These are phyloP conservation scores for Aurelia sp. DNA, from an alignment of 30 jellyfish, hydroid and myxozoan species.

Conservation along the genomic window DNA sequence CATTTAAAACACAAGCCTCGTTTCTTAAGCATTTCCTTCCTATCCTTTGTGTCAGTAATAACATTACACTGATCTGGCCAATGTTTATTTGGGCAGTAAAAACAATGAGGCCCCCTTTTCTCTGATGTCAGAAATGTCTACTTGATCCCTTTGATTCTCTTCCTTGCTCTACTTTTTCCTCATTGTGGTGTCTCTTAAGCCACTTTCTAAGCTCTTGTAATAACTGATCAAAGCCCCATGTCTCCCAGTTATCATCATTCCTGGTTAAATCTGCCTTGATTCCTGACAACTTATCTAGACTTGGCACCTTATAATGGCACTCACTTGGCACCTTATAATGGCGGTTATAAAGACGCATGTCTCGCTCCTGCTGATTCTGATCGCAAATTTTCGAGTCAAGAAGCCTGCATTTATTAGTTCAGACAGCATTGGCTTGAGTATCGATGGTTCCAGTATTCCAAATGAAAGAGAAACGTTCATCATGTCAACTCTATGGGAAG, in stretches of 20 bases:
- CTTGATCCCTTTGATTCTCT: slow-evolving; percentile 17
- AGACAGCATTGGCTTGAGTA: too few relatives aligned
- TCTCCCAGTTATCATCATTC: slow-evolving; percentile 56
- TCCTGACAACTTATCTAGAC: slow-evolving; percentile 34
- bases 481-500: too few relatives aligned
- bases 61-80: slow-evolving; percentile 64
- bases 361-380: too few relatives aligned
- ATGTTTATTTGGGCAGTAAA: slow-evolving; percentile 56
- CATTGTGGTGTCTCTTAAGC: slow-evolving; percentile 37
- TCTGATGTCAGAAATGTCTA: slow-evolving; percentile 23
- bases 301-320: too few relatives aligned
- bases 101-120: slow-evolving; percentile 46
- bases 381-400: too few relatives aligned
- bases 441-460: too few relatives aligned
- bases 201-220: slow-evolving; percentile 43
- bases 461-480: too few relatives aligned
- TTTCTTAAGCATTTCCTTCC: slow-evolving; percentile 40
- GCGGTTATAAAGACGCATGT: too few relatives aligned
- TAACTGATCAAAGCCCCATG: slow-evolving; percentile 29
- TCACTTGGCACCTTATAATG: too few relatives aligned
- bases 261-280: slow-evolving; percentile 54
- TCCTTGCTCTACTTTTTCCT: slow-evolving; percentile 7
- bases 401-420: too few relatives aligned
- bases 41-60: slow-evolving; percentile 25
- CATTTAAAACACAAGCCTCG: slow-evolving; percentile 52